Conservation (phyloP, 2,888 invertebrate species). For the Dromius quadrimaculatus region DNA sequence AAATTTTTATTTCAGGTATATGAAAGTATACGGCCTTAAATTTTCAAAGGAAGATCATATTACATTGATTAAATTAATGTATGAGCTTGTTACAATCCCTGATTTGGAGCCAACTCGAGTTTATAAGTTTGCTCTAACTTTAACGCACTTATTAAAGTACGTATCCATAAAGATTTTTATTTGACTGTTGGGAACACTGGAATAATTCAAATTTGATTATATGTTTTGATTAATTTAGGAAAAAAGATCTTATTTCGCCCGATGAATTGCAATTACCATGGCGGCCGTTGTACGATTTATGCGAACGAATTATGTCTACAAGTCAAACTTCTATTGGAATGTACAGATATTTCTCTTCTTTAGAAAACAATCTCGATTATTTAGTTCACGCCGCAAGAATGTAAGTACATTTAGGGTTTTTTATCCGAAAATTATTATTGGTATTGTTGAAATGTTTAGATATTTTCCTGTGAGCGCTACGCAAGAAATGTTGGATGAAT, state of each 20-base stretch:
- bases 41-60: constrained; percentile 94
- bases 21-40: constrained; percentile 85
- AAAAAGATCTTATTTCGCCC: constrained; percentile 80
- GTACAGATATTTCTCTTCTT: constrained; percentile 66
- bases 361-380: constrained; percentile 60
- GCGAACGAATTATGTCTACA: constrained; percentile 71
- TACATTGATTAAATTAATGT: constrained; percentile 81
- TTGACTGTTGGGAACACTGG: no score
- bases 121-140: constrained; percentile 77
- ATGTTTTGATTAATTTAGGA: constrained; percentile 69
- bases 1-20: constrained; percentile 75
- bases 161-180: constrained; percentile 61
- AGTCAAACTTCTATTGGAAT: constrained; percentile 71
- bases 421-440: no score
- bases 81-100: constrained; percentile 81
- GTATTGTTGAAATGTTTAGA: constrained; percentile 63
- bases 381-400: constrained; percentile 61
- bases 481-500: constrained; percentile 86
- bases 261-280: constrained; percentile 86
- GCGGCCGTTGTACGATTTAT: constrained; percentile 84
- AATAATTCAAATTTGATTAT: constrained; percentile 21
- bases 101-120: constrained; percentile 82
- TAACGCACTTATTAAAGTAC: constrained; percentile 82
- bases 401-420: constrained; percentile 58
- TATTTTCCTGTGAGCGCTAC: constrained; percentile 82